These are phyloP conservation scores for Hypolimnas misippus DNA, from an alignment of 2,888 invertebrate species.

Conservation along the genomic window DNA sequence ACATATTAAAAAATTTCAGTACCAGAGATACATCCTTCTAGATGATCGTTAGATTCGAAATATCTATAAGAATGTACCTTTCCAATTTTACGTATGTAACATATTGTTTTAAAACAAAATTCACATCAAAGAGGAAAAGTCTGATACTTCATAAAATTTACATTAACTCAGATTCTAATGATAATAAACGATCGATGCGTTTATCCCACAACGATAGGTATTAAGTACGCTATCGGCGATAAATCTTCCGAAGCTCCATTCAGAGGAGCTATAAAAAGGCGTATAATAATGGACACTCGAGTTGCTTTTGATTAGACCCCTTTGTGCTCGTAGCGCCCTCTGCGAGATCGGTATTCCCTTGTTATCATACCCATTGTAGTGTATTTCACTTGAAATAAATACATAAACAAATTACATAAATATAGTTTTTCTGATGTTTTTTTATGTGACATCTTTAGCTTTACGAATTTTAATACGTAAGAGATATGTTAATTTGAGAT, in stretches of 20 bases:
- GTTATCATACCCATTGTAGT: conserved; percentile 35
- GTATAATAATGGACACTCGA: conserved; percentile 49
- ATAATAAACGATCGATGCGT: conserved; percentile 29
- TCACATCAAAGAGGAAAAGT: neutral
- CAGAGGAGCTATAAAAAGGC: conserved; percentile 47
- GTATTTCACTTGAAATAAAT: conserved; percentile 19
- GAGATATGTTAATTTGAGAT: too few species aligned
- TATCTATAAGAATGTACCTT: too few species aligned
- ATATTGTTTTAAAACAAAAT: too few species aligned
- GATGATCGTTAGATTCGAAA: too few species aligned
- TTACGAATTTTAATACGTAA: neutral
- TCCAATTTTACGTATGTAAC: too few species aligned
- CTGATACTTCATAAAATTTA: neutral
- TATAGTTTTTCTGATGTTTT: neutral
- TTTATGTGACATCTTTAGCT: neutral
- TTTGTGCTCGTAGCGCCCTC: conserved; percentile 49
- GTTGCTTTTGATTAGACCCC: conserved; percentile 55
- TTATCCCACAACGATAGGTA: conserved; percentile 37
- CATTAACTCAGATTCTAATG: neutral
- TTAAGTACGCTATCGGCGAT: conserved; percentile 41
- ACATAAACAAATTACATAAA: conserved; percentile 9
- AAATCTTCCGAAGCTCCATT: conserved; percentile 42
- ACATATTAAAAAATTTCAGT: too few species aligned
- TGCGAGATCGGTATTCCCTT: conserved; percentile 35
- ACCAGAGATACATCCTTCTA: too few species aligned